These are phyloP conservation scores for Amblyraja radiata DNA, from an alignment of 2,797 vertebrate species.

Conservation along the genomic window DNA sequence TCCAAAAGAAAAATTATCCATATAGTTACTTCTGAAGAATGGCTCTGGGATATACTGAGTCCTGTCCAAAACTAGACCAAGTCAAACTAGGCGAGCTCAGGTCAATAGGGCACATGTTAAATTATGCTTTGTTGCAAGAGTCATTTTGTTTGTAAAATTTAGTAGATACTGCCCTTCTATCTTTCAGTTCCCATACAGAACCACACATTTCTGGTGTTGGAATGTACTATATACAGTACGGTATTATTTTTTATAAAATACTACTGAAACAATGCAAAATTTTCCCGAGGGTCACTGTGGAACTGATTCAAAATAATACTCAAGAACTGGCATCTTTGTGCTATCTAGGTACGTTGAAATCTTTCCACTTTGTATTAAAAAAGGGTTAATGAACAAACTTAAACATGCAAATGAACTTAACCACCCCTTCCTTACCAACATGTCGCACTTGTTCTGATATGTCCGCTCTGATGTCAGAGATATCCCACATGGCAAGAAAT, in stretches of 20 bases:
- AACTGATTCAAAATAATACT: not conserved
- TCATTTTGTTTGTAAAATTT: not conserved
- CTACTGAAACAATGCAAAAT: not conserved
- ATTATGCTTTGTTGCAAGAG: not conserved
- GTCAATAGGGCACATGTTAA: not conserved
- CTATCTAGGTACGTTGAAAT: not conserved
- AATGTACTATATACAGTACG: not conserved
- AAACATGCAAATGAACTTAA: not conserved
- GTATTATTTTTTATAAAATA: not conserved
- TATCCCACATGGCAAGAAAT: constrained; percentile 97
- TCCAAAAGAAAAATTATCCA: not conserved
- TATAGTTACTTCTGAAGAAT: not conserved
- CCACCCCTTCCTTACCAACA: constrained; percentile 69
- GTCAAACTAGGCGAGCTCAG: not conserved
- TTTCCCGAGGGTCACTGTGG: not conserved
- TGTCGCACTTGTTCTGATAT: constrained; percentile 96
- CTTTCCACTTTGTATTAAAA: not conserved
- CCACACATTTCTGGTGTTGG: not conserved
- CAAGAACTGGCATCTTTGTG: not conserved
- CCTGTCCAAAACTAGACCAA: not conserved
- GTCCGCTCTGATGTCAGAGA: constrained; percentile 90
- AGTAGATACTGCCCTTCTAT: not conserved
- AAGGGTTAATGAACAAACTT: not conserved
- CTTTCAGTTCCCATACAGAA: not conserved
- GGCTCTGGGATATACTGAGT: not conserved